Evolutionary conservation across 2,113 vertebrate genomes (phyloP).

Genomic region (Ptilonorhynchus violaceus): DNA sequence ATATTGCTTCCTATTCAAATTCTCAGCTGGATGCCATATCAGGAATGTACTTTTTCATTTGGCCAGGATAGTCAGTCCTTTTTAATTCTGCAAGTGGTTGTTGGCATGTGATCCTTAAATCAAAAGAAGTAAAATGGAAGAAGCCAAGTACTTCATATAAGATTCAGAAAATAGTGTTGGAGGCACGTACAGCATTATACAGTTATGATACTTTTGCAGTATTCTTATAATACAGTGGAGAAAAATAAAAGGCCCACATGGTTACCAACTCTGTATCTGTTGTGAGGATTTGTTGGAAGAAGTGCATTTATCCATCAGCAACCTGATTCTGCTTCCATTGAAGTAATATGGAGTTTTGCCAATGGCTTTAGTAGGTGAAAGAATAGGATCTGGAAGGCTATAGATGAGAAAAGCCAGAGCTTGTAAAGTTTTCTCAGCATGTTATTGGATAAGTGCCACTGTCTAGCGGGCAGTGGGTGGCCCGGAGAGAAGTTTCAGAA

Average conservation of each 20-base stretch:
- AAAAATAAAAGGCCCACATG: neutral
- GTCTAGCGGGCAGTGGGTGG: constrained; percentile 23
- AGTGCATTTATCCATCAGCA: neutral
- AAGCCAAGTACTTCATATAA: constrained; percentile 55
- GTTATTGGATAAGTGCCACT: neutral
- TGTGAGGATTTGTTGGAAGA: neutral
- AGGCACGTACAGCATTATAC: constrained; percentile 12
- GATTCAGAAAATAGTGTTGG: constrained; percentile 13
- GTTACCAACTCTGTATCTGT: neutral
- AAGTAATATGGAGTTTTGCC: neutral
- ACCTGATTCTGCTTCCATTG: neutral
- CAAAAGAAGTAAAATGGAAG: constrained; percentile 30
- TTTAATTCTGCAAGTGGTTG: constrained; percentile 45
- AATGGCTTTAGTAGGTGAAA: neutral
- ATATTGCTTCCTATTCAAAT: constrained; percentile 42
- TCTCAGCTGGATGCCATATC: constrained; percentile 40
- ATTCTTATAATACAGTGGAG: neutral
- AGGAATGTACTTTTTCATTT: constrained; percentile 51
- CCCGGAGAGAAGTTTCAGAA: neutral
- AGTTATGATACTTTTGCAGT: neutral
- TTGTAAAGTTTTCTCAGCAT: neutral
- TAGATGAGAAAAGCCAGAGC: neutral
- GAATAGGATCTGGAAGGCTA: neutral
- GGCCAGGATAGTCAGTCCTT: neutral
- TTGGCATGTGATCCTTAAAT: constrained; percentile 48